phyloP scores from a whole-genome alignment of 1,140 invertebrate genomes.

The Apis dorsata region DNA sequence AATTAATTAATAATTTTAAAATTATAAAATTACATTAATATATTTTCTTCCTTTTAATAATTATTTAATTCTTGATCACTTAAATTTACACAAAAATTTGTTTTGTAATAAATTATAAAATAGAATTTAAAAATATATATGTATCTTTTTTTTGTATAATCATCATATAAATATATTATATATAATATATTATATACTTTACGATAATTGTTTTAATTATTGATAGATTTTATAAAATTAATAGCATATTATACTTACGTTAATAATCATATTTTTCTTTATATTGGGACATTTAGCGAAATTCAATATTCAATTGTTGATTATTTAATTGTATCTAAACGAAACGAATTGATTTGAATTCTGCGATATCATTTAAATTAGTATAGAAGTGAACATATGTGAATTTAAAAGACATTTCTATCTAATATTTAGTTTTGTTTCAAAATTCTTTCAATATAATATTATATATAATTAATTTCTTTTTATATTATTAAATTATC shows the following conservation, averaged over 20 bases:
- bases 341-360: conserved; percentile 36
- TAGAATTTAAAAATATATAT: too few species aligned
- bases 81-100: neutral
- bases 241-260: conserved; percentile 10
- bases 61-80: neutral
- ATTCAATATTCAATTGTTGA: conserved; percentile 34
- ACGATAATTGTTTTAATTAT: neutral
- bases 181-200: neutral
- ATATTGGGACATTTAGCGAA: conserved; percentile 8
- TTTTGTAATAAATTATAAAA: too few species aligned
- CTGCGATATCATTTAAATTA: conserved; percentile 21
- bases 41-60: neutral
- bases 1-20: too few species aligned
- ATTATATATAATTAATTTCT: neutral
- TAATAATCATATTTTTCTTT: conserved; percentile 41
- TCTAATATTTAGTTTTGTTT: neutral
- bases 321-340: conserved; percentile 27
- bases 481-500: neutral
- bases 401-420: neutral
- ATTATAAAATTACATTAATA: too few species aligned
- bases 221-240: conserved; percentile 6
- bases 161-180: too few species aligned
- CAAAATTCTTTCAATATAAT: neutral
- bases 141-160: neutral
- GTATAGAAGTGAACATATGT: conserved; percentile 4